Evolutionary conservation across 2,888 invertebrate genomes (phyloP).

Genomic region (Portevinia maculata): DNA sequence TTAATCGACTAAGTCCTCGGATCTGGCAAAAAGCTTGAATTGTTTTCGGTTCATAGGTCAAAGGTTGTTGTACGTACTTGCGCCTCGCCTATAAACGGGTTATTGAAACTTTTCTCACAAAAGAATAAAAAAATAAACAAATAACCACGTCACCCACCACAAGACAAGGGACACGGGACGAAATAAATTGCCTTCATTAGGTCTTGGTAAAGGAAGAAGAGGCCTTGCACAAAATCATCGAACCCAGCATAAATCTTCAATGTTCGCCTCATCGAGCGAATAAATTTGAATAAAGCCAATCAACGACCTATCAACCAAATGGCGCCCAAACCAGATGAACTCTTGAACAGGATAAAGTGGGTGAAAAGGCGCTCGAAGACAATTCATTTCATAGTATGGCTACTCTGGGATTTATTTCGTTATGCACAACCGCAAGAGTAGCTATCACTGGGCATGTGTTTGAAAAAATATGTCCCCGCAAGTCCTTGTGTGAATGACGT

Average conservation of each 20-base stretch:
- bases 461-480: background rate
- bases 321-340: slow-evolving; percentile 21
- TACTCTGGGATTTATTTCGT: background rate
- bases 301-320: slow-evolving; percentile 33
- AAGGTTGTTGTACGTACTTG: slow-evolving; percentile 31
- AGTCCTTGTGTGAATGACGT: slow-evolving; percentile 47
- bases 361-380: background rate
- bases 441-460: slow-evolving; percentile 1
- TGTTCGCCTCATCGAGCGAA: slow-evolving; percentile 26
- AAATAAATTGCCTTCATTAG: slow-evolving; percentile 58
- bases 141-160: background rate
- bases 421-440: slow-evolving; percentile 14
- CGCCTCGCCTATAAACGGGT: background rate
- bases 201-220: no score
- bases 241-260: slow-evolving; percentile 40
- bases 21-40: background rate
- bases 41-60: slow-evolving; percentile 30
- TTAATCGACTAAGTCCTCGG: background rate
- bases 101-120: no score
- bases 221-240: slow-evolving; percentile 46
- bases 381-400: no score
- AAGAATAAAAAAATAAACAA: slow-evolving; percentile 1
- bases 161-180: slow-evolving; percentile 10
- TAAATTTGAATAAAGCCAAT: slow-evolving; percentile 66
- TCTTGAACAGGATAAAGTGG: slow-evolving; percentile 1